phyloP scores from a whole-genome alignment of 2,797 vertebrate genomes.

The Poliocrania exsul region DNA sequence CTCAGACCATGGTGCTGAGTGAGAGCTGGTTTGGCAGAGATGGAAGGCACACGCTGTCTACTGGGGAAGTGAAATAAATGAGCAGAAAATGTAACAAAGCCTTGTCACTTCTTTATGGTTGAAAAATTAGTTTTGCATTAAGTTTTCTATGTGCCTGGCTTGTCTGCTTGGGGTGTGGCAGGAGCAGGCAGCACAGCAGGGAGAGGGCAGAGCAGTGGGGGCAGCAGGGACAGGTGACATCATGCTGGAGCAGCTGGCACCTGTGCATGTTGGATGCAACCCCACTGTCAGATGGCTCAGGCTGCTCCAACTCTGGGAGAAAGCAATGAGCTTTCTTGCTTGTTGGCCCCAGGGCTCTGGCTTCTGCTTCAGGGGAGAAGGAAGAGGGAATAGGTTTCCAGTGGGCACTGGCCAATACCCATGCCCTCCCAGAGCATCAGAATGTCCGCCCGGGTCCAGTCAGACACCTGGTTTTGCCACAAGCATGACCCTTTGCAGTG shows the following conservation, averaged over 20 bases:
- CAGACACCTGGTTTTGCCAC: not conserved
- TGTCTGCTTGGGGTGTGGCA: not conserved
- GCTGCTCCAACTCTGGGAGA: not conserved
- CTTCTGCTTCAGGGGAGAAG: not conserved
- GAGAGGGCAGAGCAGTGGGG: not conserved
- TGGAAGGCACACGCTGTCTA: not conserved
- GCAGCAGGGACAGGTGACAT: not conserved
- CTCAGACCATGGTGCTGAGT: not conserved
- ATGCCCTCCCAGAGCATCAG: not conserved
- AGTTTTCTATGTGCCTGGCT: not conserved
- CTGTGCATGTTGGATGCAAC: not conserved
- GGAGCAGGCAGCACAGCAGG: not conserved
- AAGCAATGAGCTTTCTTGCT: not conserved
- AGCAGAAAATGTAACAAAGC: not conserved
- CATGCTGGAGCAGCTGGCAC: not conserved
- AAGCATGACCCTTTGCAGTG: not conserved
- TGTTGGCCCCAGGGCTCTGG: not conserved
- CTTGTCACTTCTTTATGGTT: not conserved
- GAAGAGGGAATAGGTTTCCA: not conserved
- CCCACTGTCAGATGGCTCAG: not conserved
- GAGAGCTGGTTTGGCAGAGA: not conserved
- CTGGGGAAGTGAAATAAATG: not conserved
- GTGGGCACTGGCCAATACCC: not conserved
- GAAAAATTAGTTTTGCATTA: constrained; percentile 8
- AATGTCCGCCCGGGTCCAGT: not conserved